A percentile compares a stretch with the other conserved stretches of the same genome.
These are phyloP conservation scores for Callospermophilus lateralis DNA, from an alignment of 2,113 vertebrate genomes.

Conservation along the genomic window DNA sequence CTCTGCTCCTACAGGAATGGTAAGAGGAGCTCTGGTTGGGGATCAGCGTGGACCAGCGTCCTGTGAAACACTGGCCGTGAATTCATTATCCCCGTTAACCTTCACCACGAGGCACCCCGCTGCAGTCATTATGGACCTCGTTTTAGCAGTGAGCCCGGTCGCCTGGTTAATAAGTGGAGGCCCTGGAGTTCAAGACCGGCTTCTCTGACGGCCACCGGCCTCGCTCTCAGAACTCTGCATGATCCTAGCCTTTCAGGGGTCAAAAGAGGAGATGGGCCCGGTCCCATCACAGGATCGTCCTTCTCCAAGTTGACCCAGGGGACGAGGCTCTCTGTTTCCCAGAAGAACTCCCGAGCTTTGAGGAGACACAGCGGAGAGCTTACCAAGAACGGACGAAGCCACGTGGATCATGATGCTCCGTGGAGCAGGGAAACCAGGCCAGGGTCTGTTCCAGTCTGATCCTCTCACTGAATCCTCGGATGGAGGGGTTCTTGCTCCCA, in stretches of 20 bases:
- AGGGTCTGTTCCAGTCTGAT: not conserved
- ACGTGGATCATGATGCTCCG: no score
- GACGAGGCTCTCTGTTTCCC: no score
- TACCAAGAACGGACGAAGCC: not conserved
- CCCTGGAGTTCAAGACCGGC: not conserved
- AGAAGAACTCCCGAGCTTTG: not conserved
- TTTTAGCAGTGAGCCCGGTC: not conserved
- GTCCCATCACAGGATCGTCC: fast-evolving
- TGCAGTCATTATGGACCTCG: not conserved
- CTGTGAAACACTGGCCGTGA: fast-evolving
- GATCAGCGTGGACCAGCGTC: not conserved
- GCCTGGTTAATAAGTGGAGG: not conserved
- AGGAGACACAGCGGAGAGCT: not conserved
- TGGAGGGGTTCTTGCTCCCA: not conserved
- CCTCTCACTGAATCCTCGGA: not conserved
- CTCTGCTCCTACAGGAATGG: not conserved
- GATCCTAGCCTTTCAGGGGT: not conserved
- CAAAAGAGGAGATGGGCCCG: not conserved
- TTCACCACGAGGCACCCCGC: not conserved
- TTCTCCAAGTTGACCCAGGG: not conserved
- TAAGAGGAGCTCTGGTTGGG: not conserved
- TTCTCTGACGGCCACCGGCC: not conserved
- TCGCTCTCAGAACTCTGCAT: not conserved
- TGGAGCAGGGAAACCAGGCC: no score
- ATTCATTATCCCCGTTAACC: not conserved